A percentile compares a stretch with the other conserved stretches of the same genome.
These are phyloP conservation scores for Phyllostomus hastatus DNA, from an alignment of 2,113 vertebrate genomes.

Conservation along the genomic window DNA sequence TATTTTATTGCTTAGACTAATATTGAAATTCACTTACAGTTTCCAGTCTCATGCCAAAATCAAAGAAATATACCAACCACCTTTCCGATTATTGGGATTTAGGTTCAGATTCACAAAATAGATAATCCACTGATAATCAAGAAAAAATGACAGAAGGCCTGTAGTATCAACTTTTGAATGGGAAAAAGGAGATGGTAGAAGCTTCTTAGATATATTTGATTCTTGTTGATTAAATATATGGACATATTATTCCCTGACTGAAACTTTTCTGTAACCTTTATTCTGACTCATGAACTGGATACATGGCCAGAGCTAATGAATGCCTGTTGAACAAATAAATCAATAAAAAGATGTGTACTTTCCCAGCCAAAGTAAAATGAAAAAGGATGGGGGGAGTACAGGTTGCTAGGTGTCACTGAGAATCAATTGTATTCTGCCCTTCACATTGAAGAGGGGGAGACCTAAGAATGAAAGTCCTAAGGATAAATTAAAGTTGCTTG, in stretches of 20 bases:
- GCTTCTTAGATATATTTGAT: not conserved
- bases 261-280: constrained; percentile 32
- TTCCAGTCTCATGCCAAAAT: not conserved
- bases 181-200: not conserved
- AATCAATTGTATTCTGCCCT: constrained; percentile 8
- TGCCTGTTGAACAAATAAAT: constrained; percentile 28
- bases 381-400: not conserved
- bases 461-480: not conserved
- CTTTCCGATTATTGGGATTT: not conserved
- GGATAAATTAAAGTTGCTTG: not conserved
- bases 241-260: not conserved
- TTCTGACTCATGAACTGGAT: constrained; percentile 7
- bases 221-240: constrained; percentile 1
- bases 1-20: not conserved
- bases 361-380: constrained; percentile 39
- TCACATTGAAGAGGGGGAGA: not conserved
- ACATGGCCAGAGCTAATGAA: constrained; percentile 19
- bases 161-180: not conserved
- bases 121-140: not conserved
- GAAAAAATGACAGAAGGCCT: not conserved
- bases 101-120: not conserved
- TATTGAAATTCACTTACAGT: constrained; percentile 3
- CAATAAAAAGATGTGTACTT: not conserved
- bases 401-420: not conserved
- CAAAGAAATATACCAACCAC: not conserved